Evolutionary conservation across 2,797 vertebrate species (phyloP).

Genomic region (Hydrolagus colliei): DNA sequence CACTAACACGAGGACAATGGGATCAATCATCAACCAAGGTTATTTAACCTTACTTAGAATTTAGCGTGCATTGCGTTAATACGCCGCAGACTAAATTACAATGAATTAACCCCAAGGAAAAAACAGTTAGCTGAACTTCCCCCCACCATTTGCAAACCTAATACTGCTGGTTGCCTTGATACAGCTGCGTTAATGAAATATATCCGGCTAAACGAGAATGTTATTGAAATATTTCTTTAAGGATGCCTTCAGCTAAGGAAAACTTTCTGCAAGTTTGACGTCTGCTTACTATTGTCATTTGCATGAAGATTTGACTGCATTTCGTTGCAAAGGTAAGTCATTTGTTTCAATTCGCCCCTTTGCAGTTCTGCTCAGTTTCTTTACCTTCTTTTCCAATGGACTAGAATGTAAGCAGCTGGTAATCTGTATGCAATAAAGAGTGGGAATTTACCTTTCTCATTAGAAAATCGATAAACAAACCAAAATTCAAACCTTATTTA

Average conservation of each 20-base stretch:
- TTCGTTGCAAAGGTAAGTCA: slow-evolving; percentile 23
- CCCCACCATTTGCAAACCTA: not conserved
- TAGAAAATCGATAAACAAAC: too few relatives aligned
- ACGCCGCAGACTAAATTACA: slow-evolving; percentile 13
- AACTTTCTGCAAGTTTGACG: not conserved
- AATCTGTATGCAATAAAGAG: not conserved
- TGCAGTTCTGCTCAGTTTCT: not conserved
- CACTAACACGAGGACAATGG: not conserved
- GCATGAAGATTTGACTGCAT: slow-evolving; percentile 13
- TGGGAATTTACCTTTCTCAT: too few relatives aligned
- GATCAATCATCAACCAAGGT: slow-evolving; percentile 25
- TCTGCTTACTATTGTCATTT: not conserved
- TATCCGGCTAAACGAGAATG: slow-evolving; percentile 22
- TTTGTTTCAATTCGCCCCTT: not conserved
- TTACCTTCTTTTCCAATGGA: not conserved
- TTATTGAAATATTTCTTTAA: slow-evolving; percentile 30
- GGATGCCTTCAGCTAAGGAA: slow-evolving; percentile 20
- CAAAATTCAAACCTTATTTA: not conserved
- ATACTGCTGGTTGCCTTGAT: not conserved
- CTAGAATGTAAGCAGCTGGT: not conserved
- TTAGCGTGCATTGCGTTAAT: slow-evolving; percentile 26
- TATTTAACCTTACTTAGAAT: slow-evolving; percentile 19
- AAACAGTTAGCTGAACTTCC: not conserved
- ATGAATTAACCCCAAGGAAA: slow-evolving; percentile 30
- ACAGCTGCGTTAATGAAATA: slow-evolving; percentile 29